Percentiles rank a stretch among this genome's conserved stretches.
phyloP scores from a whole-genome alignment of 2,797 vertebrate species.

The Sebastes steindachneri region DNA sequence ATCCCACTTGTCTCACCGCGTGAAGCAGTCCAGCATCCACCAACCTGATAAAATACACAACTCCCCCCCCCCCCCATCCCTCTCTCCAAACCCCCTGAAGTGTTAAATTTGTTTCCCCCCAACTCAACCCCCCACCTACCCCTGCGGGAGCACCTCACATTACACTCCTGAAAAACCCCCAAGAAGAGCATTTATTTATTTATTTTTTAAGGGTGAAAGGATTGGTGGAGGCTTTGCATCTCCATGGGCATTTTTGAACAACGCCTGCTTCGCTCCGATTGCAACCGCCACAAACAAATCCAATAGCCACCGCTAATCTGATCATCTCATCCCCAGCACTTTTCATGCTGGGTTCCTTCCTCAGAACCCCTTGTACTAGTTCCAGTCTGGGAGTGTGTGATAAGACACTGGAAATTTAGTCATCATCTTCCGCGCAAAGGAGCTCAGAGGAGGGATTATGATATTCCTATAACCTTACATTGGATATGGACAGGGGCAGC shows the following conservation, averaged over 20 bases:
- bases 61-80: conserved; percentile 5
- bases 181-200: conserved; percentile 77
- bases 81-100: conserved; percentile 80
- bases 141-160: conserved; percentile 73
- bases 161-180: conserved; percentile 72
- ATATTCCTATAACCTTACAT: conserved; percentile 96
- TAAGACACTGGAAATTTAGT: conserved; percentile 99
- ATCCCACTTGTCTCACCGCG: conserved; percentile 84
- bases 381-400: conserved; percentile 97
- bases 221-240: conserved; percentile 86
- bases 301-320: conserved; percentile 93
- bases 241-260: conserved; percentile 87
- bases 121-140: conserved; percentile 71
- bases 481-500: conserved; percentile 91
- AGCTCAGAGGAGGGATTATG: conserved; percentile 96
- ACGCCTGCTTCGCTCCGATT: conserved; percentile 92
- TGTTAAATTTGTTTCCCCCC: conserved; percentile 82
- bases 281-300: conserved; percentile 91
- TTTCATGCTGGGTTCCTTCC: conserved; percentile 93
- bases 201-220: conserved; percentile 76
- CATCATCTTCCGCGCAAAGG: conserved; percentile 92
- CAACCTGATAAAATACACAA: conserved; percentile 82
- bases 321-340: conserved; percentile 91
- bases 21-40: conserved; percentile 83
- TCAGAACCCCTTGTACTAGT: conserved; percentile 92